Conservation (phyloP, 2,888 invertebrate species). For the Torymus texanus region DNA sequence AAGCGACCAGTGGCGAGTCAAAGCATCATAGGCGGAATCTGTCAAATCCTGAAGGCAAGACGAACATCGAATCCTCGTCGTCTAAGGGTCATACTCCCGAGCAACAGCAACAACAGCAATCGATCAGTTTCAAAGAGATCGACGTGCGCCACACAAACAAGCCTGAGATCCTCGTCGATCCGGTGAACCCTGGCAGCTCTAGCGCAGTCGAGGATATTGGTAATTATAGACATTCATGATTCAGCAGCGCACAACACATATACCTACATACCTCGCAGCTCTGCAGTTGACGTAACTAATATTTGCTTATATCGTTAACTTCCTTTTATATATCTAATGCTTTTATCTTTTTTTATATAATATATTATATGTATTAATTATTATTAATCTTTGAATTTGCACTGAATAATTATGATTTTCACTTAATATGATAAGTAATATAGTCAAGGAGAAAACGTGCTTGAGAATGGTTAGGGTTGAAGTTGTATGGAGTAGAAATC, state of each 20-base stretch:
- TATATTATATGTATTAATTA: too few species aligned
- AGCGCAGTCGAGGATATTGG: conserved; percentile 61
- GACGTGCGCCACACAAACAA: conserved; percentile 63
- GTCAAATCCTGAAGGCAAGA: conserved; percentile 70
- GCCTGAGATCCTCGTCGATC: conserved; percentile 69
- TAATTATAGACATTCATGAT: conserved; percentile 31
- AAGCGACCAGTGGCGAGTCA: conserved; percentile 53
- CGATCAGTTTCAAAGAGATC: conserved; percentile 64
- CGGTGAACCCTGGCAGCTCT: conserved; percentile 62
- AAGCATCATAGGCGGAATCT: conserved; percentile 67
- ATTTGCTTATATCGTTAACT: too few species aligned
- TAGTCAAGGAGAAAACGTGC: too few species aligned
- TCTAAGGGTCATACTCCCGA: neutral
- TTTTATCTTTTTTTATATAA: too few species aligned
- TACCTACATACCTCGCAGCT: too few species aligned
- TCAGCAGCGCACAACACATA: neutral
- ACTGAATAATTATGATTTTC: too few species aligned
- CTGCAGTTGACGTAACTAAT: too few species aligned
- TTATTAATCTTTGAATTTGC: too few species aligned
- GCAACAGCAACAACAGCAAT: conserved; percentile 53
- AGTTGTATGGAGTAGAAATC: too few species aligned
- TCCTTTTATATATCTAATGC: too few species aligned
- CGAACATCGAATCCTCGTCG: neutral
- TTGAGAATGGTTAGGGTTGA: too few species aligned
- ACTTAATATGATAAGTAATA: too few species aligned